These are phyloP conservation scores for Drosophila trapezifrons DNA, from an alignment of 1,140 invertebrate genomes.

Conservation along the genomic window DNA sequence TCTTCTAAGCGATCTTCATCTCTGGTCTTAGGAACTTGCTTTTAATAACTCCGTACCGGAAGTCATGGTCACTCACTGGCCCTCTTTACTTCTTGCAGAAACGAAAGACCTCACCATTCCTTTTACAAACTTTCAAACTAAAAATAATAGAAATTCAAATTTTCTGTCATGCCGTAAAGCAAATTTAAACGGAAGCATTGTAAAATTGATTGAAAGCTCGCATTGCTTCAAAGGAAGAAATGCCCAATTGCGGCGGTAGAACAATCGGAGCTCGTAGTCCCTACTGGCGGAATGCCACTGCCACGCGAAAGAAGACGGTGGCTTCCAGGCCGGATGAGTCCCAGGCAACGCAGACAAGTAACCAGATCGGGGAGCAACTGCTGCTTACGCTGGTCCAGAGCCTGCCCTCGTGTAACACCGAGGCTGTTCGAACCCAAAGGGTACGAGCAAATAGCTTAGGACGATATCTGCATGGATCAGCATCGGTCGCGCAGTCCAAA, in stretches of 20 bases:
- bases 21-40: not conserved
- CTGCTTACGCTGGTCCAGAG: conserved; percentile 19
- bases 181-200: conserved; percentile 68
- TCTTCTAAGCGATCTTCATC: no score
- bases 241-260: conserved; percentile 29
- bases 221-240: conserved; percentile 26
- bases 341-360: not conserved
- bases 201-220: conserved; percentile 48
- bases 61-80: not conserved
- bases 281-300: conserved; percentile 3
- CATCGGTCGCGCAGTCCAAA: not conserved
- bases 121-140: conserved; percentile 28
- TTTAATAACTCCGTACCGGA: not conserved
- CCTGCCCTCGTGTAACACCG: not conserved
- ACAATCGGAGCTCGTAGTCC: conserved; percentile 3
- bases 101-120: conserved; percentile 2
- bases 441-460: not conserved
- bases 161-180: conserved; percentile 45
- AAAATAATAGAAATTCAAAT: conserved; percentile 27
- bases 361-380: conserved; percentile 18
- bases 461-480: not conserved
- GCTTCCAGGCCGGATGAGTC: not conserved
- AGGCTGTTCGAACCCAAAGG: not conserved
- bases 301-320: not conserved
- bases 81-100: no score